phyloP scores from a whole-genome alignment of 1,140 invertebrate genomes.

The Bactericera cockerelli region DNA sequence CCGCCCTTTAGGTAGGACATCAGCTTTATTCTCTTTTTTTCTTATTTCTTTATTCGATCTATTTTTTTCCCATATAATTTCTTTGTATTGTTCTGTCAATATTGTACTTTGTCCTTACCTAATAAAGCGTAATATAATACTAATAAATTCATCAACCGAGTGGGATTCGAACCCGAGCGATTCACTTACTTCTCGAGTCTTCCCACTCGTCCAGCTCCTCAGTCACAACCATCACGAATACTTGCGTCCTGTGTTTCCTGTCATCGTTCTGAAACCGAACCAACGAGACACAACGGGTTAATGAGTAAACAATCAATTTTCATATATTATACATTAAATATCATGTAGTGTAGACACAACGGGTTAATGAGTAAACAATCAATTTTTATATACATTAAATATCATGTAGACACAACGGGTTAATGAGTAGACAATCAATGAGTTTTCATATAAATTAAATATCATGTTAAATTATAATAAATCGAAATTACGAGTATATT shows the following conservation, averaged over 20 bases:
- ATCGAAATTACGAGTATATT: too few relatives aligned
- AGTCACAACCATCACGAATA: slow-evolving; percentile 81
- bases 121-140: too few relatives aligned
- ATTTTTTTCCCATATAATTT: too few relatives aligned
- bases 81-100: too few relatives aligned
- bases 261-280: slow-evolving; percentile 57
- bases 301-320: background rate
- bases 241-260: slow-evolving; percentile 80
- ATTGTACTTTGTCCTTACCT: too few relatives aligned
- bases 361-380: background rate
- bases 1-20: too few relatives aligned
- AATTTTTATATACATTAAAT: background rate
- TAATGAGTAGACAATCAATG: background rate
- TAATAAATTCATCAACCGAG: too few relatives aligned
- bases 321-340: background rate
- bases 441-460: background rate
- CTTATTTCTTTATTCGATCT: too few relatives aligned
- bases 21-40: too few relatives aligned
- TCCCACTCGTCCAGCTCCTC: slow-evolving; percentile 88
- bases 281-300: slow-evolving; percentile 2
- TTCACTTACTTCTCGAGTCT: slow-evolving; percentile 50
- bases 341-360: too few relatives aligned
- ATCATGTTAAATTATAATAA: too few relatives aligned
- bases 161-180: too few relatives aligned
- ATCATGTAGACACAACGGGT: slow-evolving; percentile 5